Percentiles rank a stretch among this genome's conserved stretches.
Conservation (phyloP, 2,888 invertebrate species). For the Teleogryllus oceanicus region DNA sequence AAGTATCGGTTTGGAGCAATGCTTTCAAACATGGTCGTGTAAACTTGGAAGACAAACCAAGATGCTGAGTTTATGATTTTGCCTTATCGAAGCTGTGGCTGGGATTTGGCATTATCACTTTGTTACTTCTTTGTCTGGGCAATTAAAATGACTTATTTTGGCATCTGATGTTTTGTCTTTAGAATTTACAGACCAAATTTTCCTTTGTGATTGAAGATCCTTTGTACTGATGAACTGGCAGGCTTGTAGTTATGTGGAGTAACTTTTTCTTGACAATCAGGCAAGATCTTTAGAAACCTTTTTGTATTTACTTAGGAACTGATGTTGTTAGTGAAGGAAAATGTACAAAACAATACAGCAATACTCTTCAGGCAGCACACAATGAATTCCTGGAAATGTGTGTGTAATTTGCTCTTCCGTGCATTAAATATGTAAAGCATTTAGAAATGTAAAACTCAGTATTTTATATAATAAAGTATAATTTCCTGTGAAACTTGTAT, state of each 20-base stretch:
- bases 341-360: too few species aligned
- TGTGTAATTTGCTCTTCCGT: neutral
- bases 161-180: neutral
- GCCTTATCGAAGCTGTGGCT: neutral
- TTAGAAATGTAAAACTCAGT: neutral
- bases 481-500: neutral
- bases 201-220: neutral
- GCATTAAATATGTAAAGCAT: neutral
- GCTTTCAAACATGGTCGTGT: neutral
- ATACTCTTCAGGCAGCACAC: neutral
- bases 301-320: too few species aligned
- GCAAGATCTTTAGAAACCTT: too few species aligned
- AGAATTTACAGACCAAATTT: neutral
- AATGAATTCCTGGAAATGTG: too few species aligned
- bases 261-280: too few species aligned
- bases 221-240: neutral
- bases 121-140: neutral
- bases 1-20: neutral
- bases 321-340: too few species aligned
- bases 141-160: neutral
- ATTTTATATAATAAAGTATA: slow-evolving; percentile 2
- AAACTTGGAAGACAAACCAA: neutral
- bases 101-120: neutral
- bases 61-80: neutral
- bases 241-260: neutral